Percentiles rank a stretch among this genome's conserved stretches.
phyloP scores from a whole-genome alignment of 2,888 invertebrate species.

The Octodonta nipae region DNA sequence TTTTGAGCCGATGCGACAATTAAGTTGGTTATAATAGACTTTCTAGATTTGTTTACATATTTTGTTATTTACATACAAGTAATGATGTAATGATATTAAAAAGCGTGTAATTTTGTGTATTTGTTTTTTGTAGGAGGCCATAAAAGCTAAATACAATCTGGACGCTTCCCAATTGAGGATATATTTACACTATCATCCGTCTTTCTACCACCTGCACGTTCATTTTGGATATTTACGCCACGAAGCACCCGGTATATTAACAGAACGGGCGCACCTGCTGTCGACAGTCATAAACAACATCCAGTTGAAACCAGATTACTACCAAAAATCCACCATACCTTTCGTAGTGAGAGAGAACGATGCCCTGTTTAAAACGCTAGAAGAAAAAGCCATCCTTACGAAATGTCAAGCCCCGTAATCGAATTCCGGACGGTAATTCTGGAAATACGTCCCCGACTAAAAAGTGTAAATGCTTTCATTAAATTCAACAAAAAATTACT shows the following conservation, averaged over 20 bases:
- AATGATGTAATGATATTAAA: too few species aligned
- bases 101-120: too few species aligned
- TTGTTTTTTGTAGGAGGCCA: constrained; percentile 47
- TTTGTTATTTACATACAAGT: too few species aligned
- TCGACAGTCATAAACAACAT: constrained; percentile 84
- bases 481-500: constrained; percentile 6
- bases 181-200: constrained; percentile 91
- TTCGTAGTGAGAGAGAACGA: constrained; percentile 69
- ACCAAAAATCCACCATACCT: constrained; percentile 66
- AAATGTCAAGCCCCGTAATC: constrained; percentile 25
- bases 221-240: constrained; percentile 75
- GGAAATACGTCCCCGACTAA: constrained; percentile 45
- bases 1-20: too few species aligned
- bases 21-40: too few species aligned
- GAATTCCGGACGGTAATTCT: constrained; percentile 43
- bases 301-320: constrained; percentile 68
- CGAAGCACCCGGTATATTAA: constrained; percentile 70
- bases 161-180: constrained; percentile 58
- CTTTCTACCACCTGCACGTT: constrained; percentile 91
- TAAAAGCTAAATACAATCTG: constrained; percentile 64
- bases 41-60: too few species aligned
- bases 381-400: constrained; percentile 42
- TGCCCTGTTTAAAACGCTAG: constrained; percentile 52
- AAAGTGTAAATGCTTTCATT: constrained; percentile 48
- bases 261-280: constrained; percentile 77